Evolutionary conservation across 1,140 invertebrate genomes (phyloP), one percentile per base, ranked within the genome.

Genomic region (Drosophila burlai): DNA sequence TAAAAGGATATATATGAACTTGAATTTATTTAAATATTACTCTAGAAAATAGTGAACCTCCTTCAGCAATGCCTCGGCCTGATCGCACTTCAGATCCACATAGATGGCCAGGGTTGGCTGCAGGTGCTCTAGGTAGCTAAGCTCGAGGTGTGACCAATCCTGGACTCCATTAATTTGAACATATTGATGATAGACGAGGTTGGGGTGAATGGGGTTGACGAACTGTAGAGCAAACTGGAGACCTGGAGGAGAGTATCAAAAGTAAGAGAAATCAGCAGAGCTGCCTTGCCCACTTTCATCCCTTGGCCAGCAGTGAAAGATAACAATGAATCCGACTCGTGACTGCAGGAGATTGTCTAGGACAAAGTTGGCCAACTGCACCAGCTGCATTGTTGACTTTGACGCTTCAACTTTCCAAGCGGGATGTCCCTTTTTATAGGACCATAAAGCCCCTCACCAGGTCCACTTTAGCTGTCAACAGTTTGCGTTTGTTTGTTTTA

Each of bases 231-330:
- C 63, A 15, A 79, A 73, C 16, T 78, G 46, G 3, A 72, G 52
- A 47, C 78, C 90, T 92, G 40, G 2, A 72, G 69, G 29, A 67
- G 16, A 0, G 13, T 8, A 38, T 18, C 6, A 57, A 15, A 1
- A 74, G 16, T 21, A 26, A 24, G 10, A 24, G 34, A 16, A 29
- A 11, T 1, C 36, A 18, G 1, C 2, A 13, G 0, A n/a, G 18
- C 18, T 21, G 26, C 13, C n/a, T 0, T 13, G 21, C 67, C 13
- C 54, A 87, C 84, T 84, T 75, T 84, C 81, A 75, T 90, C 63
- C 10, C 6, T 21, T 16, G 69, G 58, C 91, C 91, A 92, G 58
- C 91, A 92, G 50, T 92, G 83, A 61, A 92, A 92, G 11, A 92
- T 59, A 0, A 85, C 55, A 29, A 91, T 72, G 54, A 80, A 81